Conservation (phyloP, 2,797 vertebrate species). For the Coregonus sp. region DNA sequence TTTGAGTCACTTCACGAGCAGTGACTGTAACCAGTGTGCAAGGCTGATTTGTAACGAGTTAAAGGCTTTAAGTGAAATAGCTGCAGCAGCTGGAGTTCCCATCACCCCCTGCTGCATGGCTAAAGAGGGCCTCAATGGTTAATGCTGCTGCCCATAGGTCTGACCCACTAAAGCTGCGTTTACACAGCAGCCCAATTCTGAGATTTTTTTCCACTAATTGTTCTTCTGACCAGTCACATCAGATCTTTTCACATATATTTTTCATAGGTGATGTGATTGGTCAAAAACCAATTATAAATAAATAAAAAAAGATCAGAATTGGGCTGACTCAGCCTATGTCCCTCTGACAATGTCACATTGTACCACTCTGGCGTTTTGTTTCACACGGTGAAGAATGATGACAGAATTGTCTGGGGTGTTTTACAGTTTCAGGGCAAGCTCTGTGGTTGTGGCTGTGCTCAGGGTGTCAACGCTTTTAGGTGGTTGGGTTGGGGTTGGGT, state of each 20-base stretch:
- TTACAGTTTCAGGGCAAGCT: not conserved
- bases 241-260: no score
- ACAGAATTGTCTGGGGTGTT: not conserved
- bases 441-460: constrained; percentile 16
- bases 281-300: no score
- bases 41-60: not conserved
- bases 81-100: constrained; percentile 23
- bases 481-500: constrained; percentile 33
- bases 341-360: constrained; percentile 10
- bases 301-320: no score
- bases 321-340: no score
- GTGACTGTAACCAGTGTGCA: constrained; percentile 16
- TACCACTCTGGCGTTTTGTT: not conserved
- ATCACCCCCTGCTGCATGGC: constrained; percentile 16
- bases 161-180: constrained; percentile 19
- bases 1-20: constrained; percentile 4
- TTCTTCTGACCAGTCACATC: no score
- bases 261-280: no score
- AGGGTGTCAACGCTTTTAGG: not conserved
- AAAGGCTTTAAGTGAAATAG: not conserved
- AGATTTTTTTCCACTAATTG: no score
- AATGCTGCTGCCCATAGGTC: not conserved
- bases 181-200: no score
- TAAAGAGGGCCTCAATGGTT: not conserved
- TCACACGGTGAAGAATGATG: not conserved